Evolutionary conservation across 2,797 vertebrate genomes (phyloP).

Genomic region (Euthynnus affinis): DNA sequence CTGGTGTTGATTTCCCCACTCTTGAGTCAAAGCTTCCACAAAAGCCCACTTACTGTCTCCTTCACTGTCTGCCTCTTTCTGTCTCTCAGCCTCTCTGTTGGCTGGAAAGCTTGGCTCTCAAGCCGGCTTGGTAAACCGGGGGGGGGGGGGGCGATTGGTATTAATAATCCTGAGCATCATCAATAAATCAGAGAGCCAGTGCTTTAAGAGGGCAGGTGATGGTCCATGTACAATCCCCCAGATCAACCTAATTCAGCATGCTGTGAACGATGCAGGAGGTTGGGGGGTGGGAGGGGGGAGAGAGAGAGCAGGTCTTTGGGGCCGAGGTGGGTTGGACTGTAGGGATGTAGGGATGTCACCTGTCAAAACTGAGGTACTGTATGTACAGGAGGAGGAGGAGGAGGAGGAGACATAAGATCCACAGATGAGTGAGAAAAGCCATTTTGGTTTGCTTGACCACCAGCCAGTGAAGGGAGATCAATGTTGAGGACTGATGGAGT

Average conservation of each 20-base stretch:
- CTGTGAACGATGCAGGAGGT: conserved; percentile 28
- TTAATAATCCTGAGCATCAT: conserved; percentile 73
- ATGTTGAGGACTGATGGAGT: conserved; percentile 36
- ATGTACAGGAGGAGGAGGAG: not conserved
- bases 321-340: conserved; percentile 10
- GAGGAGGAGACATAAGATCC: not conserved
- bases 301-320: not conserved
- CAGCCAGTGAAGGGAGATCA: conserved; percentile 8
- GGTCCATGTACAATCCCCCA: conserved; percentile 57
- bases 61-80: conserved; percentile 40
- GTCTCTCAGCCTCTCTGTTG: conserved; percentile 26
- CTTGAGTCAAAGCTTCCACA: conserved; percentile 44
- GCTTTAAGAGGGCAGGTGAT: conserved; percentile 65
- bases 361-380: not conserved
- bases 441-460: conserved; percentile 23
- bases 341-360: conserved; percentile 1
- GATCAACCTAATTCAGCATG: conserved; percentile 58
- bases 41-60: conserved; percentile 34
- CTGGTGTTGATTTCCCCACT: conserved; percentile 39
- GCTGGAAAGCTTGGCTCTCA: conserved; percentile 22
- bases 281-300: not conserved
- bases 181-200: conserved; percentile 72
- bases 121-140: conserved; percentile 37
- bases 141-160: conserved; percentile 43
- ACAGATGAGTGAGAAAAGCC: conserved; percentile 10